phyloP scores from a whole-genome alignment of 30 jellyfish, hydroid and myxozoan species.

The Nemopilema nomurai region DNA sequence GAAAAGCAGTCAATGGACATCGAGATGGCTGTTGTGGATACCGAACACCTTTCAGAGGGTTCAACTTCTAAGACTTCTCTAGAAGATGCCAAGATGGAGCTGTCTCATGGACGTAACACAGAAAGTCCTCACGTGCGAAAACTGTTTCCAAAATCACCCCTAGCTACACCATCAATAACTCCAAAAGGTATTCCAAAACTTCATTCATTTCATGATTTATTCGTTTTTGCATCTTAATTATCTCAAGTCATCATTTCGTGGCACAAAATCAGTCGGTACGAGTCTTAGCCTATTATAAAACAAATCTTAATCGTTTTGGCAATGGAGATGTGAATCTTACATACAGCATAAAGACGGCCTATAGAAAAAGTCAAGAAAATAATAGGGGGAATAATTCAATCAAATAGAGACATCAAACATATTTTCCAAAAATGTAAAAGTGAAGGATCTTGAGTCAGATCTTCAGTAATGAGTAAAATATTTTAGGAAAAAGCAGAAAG shows the following conservation, averaged over 20 bases:
- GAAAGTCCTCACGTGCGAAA: not conserved
- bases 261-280: too few species aligned
- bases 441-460: too few species aligned
- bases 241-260: too few species aligned
- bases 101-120: not conserved
- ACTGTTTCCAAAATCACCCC: not conserved
- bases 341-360: too few species aligned
- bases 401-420: not conserved
- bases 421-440: too few species aligned
- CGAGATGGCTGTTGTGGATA: constrained; percentile 5
- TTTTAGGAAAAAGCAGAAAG: too few species aligned
- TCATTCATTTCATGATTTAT: not conserved
- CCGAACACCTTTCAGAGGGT: not conserved
- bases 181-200: constrained; percentile 16
- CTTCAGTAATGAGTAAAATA: too few species aligned
- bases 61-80: not conserved
- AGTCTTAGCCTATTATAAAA: too few species aligned
- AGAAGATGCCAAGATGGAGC: not conserved
- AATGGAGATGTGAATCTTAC: too few species aligned
- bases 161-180: constrained; percentile 20
- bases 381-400: not conserved
- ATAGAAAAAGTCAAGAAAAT: too few species aligned
- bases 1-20: not conserved
- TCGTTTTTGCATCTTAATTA: not conserved
- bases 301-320: too few species aligned